These are phyloP conservation scores for Lytechinus pictus DNA, from an alignment of 35 echinoderm and acorn worm genomes.

Conservation along the genomic window DNA sequence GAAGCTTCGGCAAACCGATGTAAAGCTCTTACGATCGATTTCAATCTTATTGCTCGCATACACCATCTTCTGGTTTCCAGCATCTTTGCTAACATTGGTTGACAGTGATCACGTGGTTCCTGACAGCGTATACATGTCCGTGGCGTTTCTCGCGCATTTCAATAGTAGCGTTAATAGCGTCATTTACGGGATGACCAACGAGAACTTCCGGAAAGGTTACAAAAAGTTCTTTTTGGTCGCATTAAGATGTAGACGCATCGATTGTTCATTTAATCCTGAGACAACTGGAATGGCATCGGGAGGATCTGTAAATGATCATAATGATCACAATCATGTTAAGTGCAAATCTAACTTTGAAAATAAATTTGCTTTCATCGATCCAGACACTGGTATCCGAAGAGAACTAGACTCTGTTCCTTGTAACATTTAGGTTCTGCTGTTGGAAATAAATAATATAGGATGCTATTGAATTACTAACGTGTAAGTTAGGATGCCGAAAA, in stretches of 20 bases:
- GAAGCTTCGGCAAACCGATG: not conserved
- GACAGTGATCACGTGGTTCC: not conserved
- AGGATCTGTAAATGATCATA: not conserved
- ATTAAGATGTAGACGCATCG: not conserved
- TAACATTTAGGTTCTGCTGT: not conserved
- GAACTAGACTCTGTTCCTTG: not conserved
- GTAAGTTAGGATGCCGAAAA: not conserved
- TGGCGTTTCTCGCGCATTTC: conserved; percentile 24
- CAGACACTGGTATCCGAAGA: not conserved
- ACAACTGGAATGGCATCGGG: not conserved
- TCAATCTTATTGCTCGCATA: not conserved
- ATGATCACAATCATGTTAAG: not conserved
- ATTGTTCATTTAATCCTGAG: not conserved
- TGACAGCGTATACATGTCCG: not conserved
- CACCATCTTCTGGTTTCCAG: conserved; percentile 39
- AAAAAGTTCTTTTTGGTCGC: not conserved
- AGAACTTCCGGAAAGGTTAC: conserved; percentile 46
- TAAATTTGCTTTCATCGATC: not conserved
- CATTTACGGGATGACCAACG: conserved; percentile 32
- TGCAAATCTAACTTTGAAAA: not conserved
- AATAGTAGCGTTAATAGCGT: conserved; percentile 50
- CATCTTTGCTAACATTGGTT: not conserved
- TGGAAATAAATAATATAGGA: no score
- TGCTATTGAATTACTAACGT: not conserved
- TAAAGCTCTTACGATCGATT: not conserved